Base-by-base conservation (phyloP, 2,113 vertebrate genomes). In the Sclerurus mexicanus region DNA sequence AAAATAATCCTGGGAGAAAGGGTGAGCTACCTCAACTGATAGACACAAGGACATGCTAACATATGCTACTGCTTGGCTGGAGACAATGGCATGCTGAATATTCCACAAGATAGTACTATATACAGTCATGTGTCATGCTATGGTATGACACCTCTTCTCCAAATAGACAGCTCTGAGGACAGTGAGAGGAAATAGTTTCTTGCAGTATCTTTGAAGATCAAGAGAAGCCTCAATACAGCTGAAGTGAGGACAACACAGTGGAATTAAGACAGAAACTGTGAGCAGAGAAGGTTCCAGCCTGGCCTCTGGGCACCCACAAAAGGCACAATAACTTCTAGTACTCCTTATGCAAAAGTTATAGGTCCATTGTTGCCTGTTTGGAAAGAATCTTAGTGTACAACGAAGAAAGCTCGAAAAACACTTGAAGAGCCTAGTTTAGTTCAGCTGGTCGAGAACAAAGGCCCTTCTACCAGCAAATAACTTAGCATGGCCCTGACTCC, bases 121-220 rank as follows among this genome's bases (percentile, higher is more conserved):
- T 14, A 52, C 10, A 15, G 19, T 46, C 0, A 1, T 0, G 4
- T 44, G 28, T 73, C 37, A 14, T 24, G 22, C 37, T 64, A 15
- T 21, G 25, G 28, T 66, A 46, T 6, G 9, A 30, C 37, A 77
- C 27, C 67, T 91, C 37, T 78, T 72, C 64, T 73, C 42, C 40
- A 80, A 83, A 66, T 5, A 52, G 55, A 66, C 0, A 0, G 42
- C 47, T 92, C 87, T 64, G 47, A 63, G 66, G 20, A 71, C 23
- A 52, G 33, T 21, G 56, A 82, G 37, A 83, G 21, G 35, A 83
- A 87, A 62, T 1, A 39, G 12, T 23, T 86, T 55, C 46, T 71
- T 80, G 47, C n/a, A 67, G 6, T 22, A 69, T 16, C 33, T 82
- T 66, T 82, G 44, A 73, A 82, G 85, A 80, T 49, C 74, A 71